Base-by-base conservation (phyloP, 2,797 vertebrate species). In the Gymnoscopelus braueri region DNA sequence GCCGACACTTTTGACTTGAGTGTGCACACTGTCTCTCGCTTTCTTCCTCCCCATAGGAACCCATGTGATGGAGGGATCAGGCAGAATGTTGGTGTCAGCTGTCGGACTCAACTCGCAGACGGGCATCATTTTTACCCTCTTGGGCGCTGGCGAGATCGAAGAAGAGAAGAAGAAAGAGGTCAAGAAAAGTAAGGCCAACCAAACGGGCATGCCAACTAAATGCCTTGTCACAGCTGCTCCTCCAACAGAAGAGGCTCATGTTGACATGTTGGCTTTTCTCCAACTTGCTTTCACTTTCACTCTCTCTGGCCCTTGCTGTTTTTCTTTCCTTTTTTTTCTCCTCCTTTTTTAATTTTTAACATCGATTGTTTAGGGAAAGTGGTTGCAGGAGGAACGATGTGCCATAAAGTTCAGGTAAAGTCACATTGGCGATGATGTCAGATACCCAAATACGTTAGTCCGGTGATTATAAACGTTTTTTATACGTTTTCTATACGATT, bases 21-120 rank as follows among this genome's bases (percentile, higher is more conserved):
- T 44, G 39, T 44, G 39, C 39, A 44, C 39, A 3, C 9, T 44
- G 0, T 62, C 32, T 60, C 6, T 12, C 53, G 52, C 12, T 69
- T 23, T 65, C n/a, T 13, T 24, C 23, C 14, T 71, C 11, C 59
- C 39, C 47, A 60, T 69, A 99, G 98, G 98, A 58, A 99, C 98
- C 65, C 97, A 99, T 0, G 98, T 99, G 76, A 99, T 99, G 98
- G 98, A 99, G 88, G 98, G 98, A 67, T 99, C 97, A 0, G 98
- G 98, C 56, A 90, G 96, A 74, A 99, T 99, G 95, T 72, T 98
- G 71, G 98, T 99, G 81, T 94, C 95, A 0, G 98, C 96, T 0
- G 96, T 99, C 52, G 98, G 98, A n/a, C 82, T 98, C 84, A 98
- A 99, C 91, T 99, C 98, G 71, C 98, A 99, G 79, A 99, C 98